phyloP scores from a whole-genome alignment of 2,888 invertebrate species.

The Pyrgus malvae region DNA sequence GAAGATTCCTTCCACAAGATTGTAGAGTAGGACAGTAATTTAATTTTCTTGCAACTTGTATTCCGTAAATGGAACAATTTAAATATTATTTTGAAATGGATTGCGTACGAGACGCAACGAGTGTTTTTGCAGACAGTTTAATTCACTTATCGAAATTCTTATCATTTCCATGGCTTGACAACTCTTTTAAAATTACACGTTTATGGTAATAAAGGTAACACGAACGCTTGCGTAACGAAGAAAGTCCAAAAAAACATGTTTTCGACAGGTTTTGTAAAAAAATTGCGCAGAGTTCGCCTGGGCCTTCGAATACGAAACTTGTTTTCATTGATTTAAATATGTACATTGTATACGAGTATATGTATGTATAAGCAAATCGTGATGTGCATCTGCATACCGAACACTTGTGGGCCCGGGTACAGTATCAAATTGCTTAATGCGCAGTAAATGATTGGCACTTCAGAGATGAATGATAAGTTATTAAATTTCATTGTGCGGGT shows the following conservation, averaged over 20 bases:
- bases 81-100: too few relatives aligned
- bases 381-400: slow-evolving; percentile 6
- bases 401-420: background rate
- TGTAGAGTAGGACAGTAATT: too few relatives aligned
- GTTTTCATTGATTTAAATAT: background rate
- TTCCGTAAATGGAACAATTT: too few relatives aligned
- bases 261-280: slow-evolving; percentile 17
- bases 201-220: slow-evolving; percentile 1
- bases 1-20: too few relatives aligned
- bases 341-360: background rate
- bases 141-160: background rate
- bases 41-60: too few relatives aligned
- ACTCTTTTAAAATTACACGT: background rate
- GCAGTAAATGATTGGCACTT: slow-evolving; percentile 24
- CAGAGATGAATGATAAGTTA: slow-evolving; percentile 15
- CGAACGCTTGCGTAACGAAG: slow-evolving; percentile 23
- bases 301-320: slow-evolving; percentile 8
- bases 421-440: slow-evolving; percentile 24
- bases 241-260: slow-evolving; percentile 34
- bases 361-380: slow-evolving; percentile 7
- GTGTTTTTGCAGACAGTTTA: too few relatives aligned
- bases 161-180: background rate
- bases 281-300: background rate
- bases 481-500: slow-evolving; percentile 8
- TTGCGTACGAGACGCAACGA: too few relatives aligned